Percentiles rank a stretch among this genome's conserved stretches.
Conservation (phyloP, 2,888 invertebrate genomes). For the Eumacrocentrus americanus region DNA sequence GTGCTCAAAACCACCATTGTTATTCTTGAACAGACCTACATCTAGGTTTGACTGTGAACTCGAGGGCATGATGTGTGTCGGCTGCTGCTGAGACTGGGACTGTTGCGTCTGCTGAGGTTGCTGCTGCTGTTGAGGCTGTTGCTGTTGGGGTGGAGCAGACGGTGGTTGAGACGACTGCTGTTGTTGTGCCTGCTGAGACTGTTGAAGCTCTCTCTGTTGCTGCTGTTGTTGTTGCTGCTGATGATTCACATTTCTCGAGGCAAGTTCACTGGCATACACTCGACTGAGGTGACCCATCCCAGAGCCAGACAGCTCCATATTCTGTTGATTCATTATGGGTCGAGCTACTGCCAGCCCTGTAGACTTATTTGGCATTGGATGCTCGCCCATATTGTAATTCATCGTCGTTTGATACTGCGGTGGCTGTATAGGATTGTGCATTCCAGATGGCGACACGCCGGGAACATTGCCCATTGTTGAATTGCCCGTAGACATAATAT, state of each 20-base stretch:
- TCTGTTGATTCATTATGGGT: conserved; percentile 53
- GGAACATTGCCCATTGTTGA: conserved; percentile 47
- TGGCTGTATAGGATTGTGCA: conserved; percentile 52
- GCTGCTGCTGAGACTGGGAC: conserved; percentile 46
- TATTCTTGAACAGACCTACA: conserved; percentile 51
- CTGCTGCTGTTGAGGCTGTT: conserved; percentile 41
- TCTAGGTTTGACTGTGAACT: conserved; percentile 52
- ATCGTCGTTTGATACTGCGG: conserved; percentile 50
- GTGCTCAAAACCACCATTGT: conserved; percentile 49
- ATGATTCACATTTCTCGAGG: conserved; percentile 44
- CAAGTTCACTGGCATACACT: conserved; percentile 50
- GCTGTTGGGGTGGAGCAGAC: conserved; percentile 41
- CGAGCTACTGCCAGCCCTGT: conserved; percentile 56
- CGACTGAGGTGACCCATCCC: conserved; percentile 50
- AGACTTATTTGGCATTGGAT: conserved; percentile 49
- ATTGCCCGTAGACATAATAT: conserved; percentile 12
- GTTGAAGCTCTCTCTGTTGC: conserved; percentile 47
- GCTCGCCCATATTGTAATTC: conserved; percentile 49
- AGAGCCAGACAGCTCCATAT: conserved; percentile 35
- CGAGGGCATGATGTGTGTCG: conserved; percentile 51
- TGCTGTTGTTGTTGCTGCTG: conserved; percentile 50
- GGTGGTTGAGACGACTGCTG: conserved; percentile 30
- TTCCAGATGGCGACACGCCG: conserved; percentile 47
- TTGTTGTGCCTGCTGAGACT: conserved; percentile 41
- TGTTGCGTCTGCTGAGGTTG: conserved; percentile 46